Base-by-base conservation (phyloP, 1,140 invertebrate species). In the Steinernema feltiae region DNA sequence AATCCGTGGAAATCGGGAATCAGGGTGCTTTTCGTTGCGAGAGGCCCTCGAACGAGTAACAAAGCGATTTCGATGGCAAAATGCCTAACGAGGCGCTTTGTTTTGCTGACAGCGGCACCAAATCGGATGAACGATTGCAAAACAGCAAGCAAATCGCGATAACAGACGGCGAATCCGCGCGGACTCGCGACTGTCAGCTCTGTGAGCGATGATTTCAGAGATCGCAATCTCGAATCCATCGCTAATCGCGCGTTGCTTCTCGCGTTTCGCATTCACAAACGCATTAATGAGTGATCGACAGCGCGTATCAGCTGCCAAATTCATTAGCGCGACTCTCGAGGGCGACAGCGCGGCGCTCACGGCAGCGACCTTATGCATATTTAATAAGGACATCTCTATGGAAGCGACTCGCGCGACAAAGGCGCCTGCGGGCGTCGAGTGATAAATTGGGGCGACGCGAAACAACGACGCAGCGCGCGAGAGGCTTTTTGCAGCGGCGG, bases 211-310 rank as follows among this genome's bases (percentile, higher is more conserved):
- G 53, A 63, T 27, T 63, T 63, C 53, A 27, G 7, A 41, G 53
- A 63, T 63, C 53, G 53, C 53, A 63, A 63, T 63, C 53, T 63
- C 15, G 53, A 63, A 63, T 63, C 24, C 53, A 63, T 63, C 53
- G 53, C 7, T 63, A 63, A 63, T 63, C 53, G 15, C 53, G 7
- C 24, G 12, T 27, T 63, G 35, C 35, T 18, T 41, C 35, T 41
- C 35, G 35, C 35, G 7, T 41, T 21, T 27, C 53, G 53, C 53
- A 63, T 63, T 15, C 24, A 63, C 53, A 63, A 17, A 63, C 24
- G 53, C 53, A 63, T 63, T 63, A 63, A 15, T 27, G 15, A 27
- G 53, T 63, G 53, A 63, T 63, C 24, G 53, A 21, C 53, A 27
- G 53, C 53, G 15, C 7, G 53, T 63, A 63, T 63, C 53, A 63